Evolutionary conservation across 2,888 invertebrate species (phyloP).

Genomic region (Priapulus caudatus): DNA sequence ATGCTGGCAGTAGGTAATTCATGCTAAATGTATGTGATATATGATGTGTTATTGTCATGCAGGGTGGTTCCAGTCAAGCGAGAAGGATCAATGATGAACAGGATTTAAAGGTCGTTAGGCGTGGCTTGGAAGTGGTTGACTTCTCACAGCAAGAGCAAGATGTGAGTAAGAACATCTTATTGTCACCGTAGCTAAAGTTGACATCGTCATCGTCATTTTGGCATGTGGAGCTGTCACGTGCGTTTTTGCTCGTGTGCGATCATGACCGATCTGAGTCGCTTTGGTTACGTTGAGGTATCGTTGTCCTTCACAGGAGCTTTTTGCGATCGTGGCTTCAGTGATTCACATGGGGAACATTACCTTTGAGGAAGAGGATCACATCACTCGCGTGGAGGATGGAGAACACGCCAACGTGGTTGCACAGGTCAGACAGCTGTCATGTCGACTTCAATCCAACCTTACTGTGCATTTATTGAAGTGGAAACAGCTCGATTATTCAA

Average conservation of each 20-base stretch:
- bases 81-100: slow-evolving; percentile 46
- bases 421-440: slow-evolving; percentile 45
- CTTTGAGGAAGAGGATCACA: slow-evolving; percentile 55
- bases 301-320: slow-evolving; percentile 44
- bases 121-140: slow-evolving; percentile 65
- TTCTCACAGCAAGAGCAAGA: slow-evolving; percentile 57
- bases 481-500: no score
- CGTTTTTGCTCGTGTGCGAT: no score
- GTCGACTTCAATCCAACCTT: background rate
- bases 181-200: no score
- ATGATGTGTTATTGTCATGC: no score
- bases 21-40: no score
- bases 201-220: no score
- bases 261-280: no score
- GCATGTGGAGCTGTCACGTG: no score
- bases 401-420: slow-evolving; percentile 53
- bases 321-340: slow-evolving; percentile 67
- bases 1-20: no score
- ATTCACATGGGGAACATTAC: slow-evolving; percentile 75
- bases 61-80: slow-evolving; percentile 32
- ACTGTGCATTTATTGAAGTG: no score
- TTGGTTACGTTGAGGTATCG: slow-evolving; percentile 1
- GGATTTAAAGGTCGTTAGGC: slow-evolving; percentile 55
- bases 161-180: slow-evolving; percentile 46
- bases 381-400: slow-evolving; percentile 53